phyloP scores from a whole-genome alignment of 2,113 vertebrate genomes.

The Solenodon paradoxus region DNA sequence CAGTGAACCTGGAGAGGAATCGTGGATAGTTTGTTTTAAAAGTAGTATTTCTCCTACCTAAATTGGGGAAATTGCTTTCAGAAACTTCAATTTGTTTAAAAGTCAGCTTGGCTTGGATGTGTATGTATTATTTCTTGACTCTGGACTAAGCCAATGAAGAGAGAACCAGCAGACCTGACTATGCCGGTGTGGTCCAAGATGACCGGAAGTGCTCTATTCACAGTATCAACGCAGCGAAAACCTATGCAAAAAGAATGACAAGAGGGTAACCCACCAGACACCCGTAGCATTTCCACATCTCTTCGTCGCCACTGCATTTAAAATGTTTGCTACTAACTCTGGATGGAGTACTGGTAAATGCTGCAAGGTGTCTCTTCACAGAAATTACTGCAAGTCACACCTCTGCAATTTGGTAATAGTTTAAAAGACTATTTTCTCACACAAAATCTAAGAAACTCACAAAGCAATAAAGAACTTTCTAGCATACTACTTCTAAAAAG shows the following conservation, averaged over 20 bases:
- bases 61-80: constrained; percentile 72
- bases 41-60: constrained; percentile 68
- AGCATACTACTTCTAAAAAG: constrained; percentile 79
- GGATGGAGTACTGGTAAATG: constrained; percentile 66
- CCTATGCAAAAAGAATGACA: constrained; percentile 27
- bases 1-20: constrained; percentile 78
- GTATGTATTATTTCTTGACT: constrained; percentile 64
- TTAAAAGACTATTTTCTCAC: constrained; percentile 81
- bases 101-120: constrained; percentile 55
- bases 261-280: constrained; percentile 4
- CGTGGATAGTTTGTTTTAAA: constrained; percentile 78
- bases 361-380: constrained; percentile 67
- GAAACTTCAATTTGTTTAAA: constrained; percentile 73
- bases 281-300: constrained; percentile 37
- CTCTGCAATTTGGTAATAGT: constrained; percentile 82
- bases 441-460: constrained; percentile 80
- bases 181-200: background rate
- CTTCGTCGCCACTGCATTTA: constrained; percentile 33
- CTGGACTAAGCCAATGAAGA: constrained; percentile 66
- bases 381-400: constrained; percentile 79
- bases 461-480: constrained; percentile 75
- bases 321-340: constrained; percentile 52
- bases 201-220: constrained; percentile 76
- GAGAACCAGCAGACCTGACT: constrained; percentile 61
- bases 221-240: constrained; percentile 80